These are phyloP conservation scores for Brachyptera putata DNA, from an alignment of 2,888 invertebrate species.

Conservation along the genomic window DNA sequence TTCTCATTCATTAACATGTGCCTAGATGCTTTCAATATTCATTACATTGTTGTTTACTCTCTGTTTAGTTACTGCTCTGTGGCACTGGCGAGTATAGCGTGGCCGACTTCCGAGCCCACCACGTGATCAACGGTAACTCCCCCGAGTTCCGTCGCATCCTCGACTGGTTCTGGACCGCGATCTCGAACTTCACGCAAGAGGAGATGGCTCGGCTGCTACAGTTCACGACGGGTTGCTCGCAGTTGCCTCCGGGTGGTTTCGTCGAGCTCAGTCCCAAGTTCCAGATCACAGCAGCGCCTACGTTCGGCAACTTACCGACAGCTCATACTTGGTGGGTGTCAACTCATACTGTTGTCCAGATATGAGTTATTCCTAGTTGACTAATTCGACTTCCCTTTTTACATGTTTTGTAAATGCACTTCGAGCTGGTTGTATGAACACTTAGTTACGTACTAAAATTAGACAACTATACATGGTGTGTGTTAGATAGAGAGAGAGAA, in stretches of 20 bases:
- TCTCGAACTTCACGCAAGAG: slow-evolving; percentile 83
- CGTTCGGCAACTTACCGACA: slow-evolving; percentile 85
- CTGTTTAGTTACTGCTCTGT: slow-evolving; percentile 81
- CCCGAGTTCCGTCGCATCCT: slow-evolving; percentile 79
- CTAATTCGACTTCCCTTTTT: too few relatives aligned
- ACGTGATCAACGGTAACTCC: slow-evolving; percentile 72
- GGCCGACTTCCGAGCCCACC: slow-evolving; percentile 84
- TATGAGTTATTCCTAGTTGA: too few relatives aligned
- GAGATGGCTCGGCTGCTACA: slow-evolving; percentile 90
- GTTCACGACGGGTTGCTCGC: slow-evolving; percentile 90
- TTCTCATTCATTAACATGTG: too few relatives aligned
- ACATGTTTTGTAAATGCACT: too few relatives aligned
- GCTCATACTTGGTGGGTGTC: slow-evolving; percentile 86
- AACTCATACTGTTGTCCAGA: too few relatives aligned
- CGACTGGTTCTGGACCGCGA: slow-evolving; percentile 88
- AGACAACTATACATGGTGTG: too few relatives aligned
- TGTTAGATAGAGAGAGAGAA: too few relatives aligned
- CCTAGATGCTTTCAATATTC: too few relatives aligned
- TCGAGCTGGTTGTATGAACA: too few relatives aligned
- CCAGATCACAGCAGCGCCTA: slow-evolving; percentile 86
- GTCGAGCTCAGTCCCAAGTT: slow-evolving; percentile 85
- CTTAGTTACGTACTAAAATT: too few relatives aligned
- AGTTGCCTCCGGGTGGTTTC: slow-evolving; percentile 88
- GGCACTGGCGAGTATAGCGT: slow-evolving; percentile 91
- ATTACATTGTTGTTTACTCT: too few relatives aligned